Base-by-base conservation (phyloP, 2,113 vertebrate genomes). In the Triplophysa siluroides region DNA sequence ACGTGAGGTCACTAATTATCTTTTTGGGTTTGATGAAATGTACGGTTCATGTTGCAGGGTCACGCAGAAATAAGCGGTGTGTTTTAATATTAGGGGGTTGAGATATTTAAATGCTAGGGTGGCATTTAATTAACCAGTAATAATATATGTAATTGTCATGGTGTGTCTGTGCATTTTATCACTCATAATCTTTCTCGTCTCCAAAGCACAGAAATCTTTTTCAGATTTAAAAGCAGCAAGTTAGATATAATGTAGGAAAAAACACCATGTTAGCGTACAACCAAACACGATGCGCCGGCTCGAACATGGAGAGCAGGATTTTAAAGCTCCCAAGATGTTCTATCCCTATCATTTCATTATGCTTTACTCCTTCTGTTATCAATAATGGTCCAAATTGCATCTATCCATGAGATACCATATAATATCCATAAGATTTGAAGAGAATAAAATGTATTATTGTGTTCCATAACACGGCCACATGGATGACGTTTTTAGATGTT, bases 1-100 rank as follows among this genome's bases (percentile, higher is more conserved):
- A 33, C 58, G 43, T 74, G 62, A 26, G 70, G 62, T 80, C 38
- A 70, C 19, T 79, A 72, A 72, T 79, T 64, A 50, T 24, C 47
- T 64, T 66, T 72, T 72, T 41, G 8, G 26, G 54, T 16, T 70
- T 52, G 50, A 52, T 24, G 50, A 11, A 29, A 29, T 29, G 47
- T 56, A 18, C 56, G 14, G 45, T n/a, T 54, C 7, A 56, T 33
- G 29, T 56, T 13, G 21, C 16, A 50, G 67, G 67, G 67, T 19
- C 45, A 52, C 65, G 14, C 64, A 21, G 43, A 24, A 50, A 69
- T 18, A 54, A 71, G 47, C 14, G 12, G 13, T 71, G 68, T 26
- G 29, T 54, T 50, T 8, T 54, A 12, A 52, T 24, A 54, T 19
- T 63, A 24, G 1, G 24, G 24, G n/a, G 65, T 45, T 67, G 11